Base-by-base conservation (phyloP, 2,113 vertebrate species). In the Phylloscopus trochiloides region DNA sequence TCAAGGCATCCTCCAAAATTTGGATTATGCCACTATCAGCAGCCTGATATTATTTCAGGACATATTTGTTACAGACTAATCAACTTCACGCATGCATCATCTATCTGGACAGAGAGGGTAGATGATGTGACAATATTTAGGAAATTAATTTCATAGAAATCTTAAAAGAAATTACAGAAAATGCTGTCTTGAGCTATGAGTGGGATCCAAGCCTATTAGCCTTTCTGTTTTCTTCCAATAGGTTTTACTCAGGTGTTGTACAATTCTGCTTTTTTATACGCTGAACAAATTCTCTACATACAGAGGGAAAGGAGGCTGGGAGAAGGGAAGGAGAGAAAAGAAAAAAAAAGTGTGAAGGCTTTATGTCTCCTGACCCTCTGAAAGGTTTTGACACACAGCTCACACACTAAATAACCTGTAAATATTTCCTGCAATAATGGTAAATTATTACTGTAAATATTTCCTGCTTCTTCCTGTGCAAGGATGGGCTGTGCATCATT, bases 321-420 rank as follows among this genome's bases (percentile, higher is more conserved):
- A 43, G 26, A 73, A 88, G 5, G 9, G 18, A 70, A 74, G 31
- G 17, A 57, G 4, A 17, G 62, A 77, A 65, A 42, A 58, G 5
- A 14, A 21, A n/a, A n/a, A 54, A n/a, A 57, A 57, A 7, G 34
- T 7, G 57, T 36, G 22, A 57, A 79, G 19, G 5, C 8, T 36
- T 72, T 67, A n/a, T 72, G 10, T 55, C 21, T 80, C 43, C 52
- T 81, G 40, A 28, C 47, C 4, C 34, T 52, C 45, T 61, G n/a
- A 90, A 78, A 40, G 29, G 31, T 57, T 91, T 63, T 72, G 70
- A 36, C 43, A 68, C 36, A 25, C 4, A 45, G 5, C 32, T 63
- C 36, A 38, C 0, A 0, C 18, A 4, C 20, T 57, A 73, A 84
- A 76, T 17, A 45, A 48, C 79, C 26, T 72, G 21, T 26, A 21